phyloP scores from a whole-genome alignment of 2,113 vertebrate genomes.

The Hypanus sabinus region DNA sequence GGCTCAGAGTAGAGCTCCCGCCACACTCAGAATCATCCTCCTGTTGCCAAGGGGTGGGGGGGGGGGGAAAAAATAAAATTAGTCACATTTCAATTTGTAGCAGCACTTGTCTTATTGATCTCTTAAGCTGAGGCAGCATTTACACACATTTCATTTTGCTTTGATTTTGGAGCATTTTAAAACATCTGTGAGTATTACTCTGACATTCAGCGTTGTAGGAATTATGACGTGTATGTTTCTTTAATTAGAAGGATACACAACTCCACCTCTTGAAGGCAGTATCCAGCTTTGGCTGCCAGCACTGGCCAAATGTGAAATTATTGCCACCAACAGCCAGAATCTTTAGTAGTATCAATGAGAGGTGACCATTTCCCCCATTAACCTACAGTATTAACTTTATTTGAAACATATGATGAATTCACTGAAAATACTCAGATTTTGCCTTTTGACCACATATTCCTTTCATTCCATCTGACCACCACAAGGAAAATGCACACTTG shows the following conservation, averaged over 20 bases:
- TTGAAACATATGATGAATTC: not conserved
- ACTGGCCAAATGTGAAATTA: too few species aligned
- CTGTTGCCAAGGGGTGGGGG: conserved; percentile 61
- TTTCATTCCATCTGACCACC: not conserved
- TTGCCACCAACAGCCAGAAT: too few species aligned
- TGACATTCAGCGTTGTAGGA: not conserved
- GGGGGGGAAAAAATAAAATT: conserved; percentile 39
- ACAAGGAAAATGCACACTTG: not conserved
- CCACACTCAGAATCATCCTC: conserved; percentile 91
- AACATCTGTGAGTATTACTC: not conserved
- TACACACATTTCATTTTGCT: not conserved
- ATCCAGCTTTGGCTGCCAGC: not conserved
- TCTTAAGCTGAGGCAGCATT: conserved; percentile 25
- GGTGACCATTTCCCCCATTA: not conserved
- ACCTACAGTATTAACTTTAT: not conserved
- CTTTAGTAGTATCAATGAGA: too few species aligned
- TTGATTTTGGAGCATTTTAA: not conserved
- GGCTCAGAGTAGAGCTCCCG: conserved; percentile 71
- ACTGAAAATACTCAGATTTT: not conserved
- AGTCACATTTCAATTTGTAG: not conserved
- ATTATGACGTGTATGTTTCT: not conserved
- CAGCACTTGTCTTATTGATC: not conserved
- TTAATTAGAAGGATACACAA: not conserved
- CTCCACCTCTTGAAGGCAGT: not conserved
- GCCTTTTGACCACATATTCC: not conserved